Conservation (phyloP, 2,113 vertebrate genomes). For the Paratilapia polleni region DNA sequence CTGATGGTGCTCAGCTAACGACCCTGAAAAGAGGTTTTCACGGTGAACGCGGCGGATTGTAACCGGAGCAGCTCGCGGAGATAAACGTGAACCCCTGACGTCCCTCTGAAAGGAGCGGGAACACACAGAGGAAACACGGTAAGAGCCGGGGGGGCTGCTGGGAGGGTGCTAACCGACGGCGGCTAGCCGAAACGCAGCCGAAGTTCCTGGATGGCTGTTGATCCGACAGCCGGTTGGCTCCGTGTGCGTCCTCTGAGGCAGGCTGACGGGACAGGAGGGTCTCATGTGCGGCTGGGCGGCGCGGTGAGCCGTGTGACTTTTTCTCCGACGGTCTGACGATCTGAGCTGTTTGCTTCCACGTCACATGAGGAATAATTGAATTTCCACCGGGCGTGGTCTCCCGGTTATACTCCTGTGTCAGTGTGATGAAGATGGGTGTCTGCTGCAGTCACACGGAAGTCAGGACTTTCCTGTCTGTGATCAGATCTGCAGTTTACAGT, state of each 20-base stretch:
- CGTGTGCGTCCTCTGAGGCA: background rate
- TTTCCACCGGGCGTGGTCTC: background rate
- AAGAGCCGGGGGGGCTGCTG: slow-evolving; percentile 18
- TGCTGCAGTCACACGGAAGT: background rate
- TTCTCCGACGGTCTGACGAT: too few relatives aligned
- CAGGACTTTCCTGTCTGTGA: background rate
- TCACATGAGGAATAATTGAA: background rate
- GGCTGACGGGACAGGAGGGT: background rate
- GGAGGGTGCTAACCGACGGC: background rate
- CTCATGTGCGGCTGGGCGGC: background rate
- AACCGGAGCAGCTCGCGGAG: background rate
- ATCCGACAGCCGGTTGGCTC: background rate
- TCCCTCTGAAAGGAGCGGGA: background rate
- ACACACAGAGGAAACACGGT: background rate
- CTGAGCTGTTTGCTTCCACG: background rate
- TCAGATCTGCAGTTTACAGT: background rate
- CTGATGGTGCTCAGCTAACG: background rate
- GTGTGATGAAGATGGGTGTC: background rate
- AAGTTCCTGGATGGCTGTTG: background rate
- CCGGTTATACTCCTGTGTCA: background rate
- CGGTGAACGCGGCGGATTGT: background rate
- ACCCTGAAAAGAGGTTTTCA: background rate
- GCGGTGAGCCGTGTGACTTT: background rate
- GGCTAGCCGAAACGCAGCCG: background rate
- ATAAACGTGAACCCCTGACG: background rate